These are phyloP conservation scores for Micromys minutus DNA, from an alignment of 2,113 vertebrate genomes.

Conservation along the genomic window DNA sequence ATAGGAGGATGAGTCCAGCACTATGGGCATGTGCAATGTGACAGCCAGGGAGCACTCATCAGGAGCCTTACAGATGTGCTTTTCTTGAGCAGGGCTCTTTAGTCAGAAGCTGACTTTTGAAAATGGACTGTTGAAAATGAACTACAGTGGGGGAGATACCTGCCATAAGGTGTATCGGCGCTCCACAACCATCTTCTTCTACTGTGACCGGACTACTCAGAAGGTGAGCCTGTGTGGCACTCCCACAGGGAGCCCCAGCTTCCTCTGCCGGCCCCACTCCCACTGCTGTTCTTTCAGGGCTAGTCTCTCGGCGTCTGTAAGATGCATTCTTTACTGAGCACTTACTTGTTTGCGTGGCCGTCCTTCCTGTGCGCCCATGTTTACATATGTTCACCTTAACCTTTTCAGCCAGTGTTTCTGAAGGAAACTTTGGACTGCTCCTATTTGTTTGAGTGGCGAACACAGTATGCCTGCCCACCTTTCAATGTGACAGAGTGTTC, in stretches of 20 bases:
- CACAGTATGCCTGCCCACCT: constrained; percentile 91
- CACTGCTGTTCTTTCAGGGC: rapidly evolving
- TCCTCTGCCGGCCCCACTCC: rapidly evolving
- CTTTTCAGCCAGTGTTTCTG: constrained; percentile 88
- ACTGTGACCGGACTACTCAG: constrained; percentile 89
- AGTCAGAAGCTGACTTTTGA: constrained; percentile 91
- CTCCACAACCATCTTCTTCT: constrained; percentile 94
- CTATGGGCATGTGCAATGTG: rapidly evolving
- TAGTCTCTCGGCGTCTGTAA: rapidly evolving
- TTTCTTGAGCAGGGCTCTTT: constrained; percentile 85
- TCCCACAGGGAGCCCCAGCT: too few relatives aligned
- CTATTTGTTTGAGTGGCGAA: constrained; percentile 96
- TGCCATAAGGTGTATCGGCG: constrained; percentile 93
- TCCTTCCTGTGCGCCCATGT: rapidly evolving
- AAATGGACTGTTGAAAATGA: constrained; percentile 94
- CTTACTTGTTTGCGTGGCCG: not conserved
- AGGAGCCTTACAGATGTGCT: rapidly evolving
- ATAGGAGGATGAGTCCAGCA: rapidly evolving
- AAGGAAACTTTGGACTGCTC: constrained; percentile 95
- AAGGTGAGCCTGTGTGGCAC: constrained; percentile 83
- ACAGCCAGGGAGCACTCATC: rapidly evolving
- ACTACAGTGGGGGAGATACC: constrained; percentile 92
- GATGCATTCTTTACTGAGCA: rapidly evolving
- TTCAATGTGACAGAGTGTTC: constrained; percentile 92
- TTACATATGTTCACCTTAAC: not conserved